Base-by-base conservation (phyloP, 2,888 invertebrate genomes). In the Catocala nupta region DNA sequence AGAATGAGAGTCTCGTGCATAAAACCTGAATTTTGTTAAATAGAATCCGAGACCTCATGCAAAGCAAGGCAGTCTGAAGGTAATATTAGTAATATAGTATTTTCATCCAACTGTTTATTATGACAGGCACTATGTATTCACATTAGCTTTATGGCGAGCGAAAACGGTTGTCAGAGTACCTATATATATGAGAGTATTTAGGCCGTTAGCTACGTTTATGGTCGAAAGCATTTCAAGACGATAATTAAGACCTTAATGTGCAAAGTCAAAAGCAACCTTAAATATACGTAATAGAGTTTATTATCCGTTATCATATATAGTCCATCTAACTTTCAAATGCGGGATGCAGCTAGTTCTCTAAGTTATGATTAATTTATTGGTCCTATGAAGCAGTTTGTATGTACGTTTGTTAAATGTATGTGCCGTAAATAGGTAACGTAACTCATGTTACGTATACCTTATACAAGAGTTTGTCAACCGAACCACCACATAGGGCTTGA, bases 291-390 rank as follows among this genome's bases (percentile, higher is more conserved):
- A 6, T 51, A 71, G 58, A 53, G 77, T 65, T 61, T 50, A 63
- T 64, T 70, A 63, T 80, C 11, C n/a, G n/a, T 12, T 68, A 49
- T n/a, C n/a, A n/a, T 49, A 52, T 0, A 25, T 3, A 16, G 39
- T 44, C 8, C 34, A 56, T 43, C 63, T 63, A 79, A 77, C 59
- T 81, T 77, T 70, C 65, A 73, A 68, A 76, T 75, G 71, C 74
- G 61, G 64, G 63, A 72, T 81, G 82, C 78, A 81, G 77, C 75
- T 63, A 76, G 77, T 77, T 73, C 64, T 74, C 61, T 70, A 79
- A 82, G 77, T 82, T 81, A 82, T 81, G 82, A 82, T 82, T 81
- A 82, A 84, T 83, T 78, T 80, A 80, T 83, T 75, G 68, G 72
- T 69, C 64, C 71, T 73, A 71, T 72, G 73, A 72, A 75, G 74